Percentiles rank a stretch among this genome's conserved stretches.
These are phyloP conservation scores for Mylabris sibirica DNA, from an alignment of 2,888 invertebrate genomes.

Conservation along the genomic window DNA sequence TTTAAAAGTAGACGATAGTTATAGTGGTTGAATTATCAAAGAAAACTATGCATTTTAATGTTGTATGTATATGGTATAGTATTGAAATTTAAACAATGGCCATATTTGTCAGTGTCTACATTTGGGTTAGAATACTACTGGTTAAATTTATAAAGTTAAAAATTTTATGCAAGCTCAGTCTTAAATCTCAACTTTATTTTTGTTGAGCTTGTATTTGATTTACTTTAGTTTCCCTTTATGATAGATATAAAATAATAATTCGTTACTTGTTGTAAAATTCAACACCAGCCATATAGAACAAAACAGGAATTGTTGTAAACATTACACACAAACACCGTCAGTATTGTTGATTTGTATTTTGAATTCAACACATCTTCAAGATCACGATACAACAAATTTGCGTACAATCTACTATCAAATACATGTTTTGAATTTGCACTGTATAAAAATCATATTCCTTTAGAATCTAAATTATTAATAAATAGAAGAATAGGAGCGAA, in stretches of 20 bases:
- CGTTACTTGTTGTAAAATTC: constrained; percentile 1
- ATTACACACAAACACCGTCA: constrained; percentile 22
- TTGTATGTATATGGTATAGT: no score
- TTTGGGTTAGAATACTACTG: no score
- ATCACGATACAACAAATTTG: constrained; percentile 26
- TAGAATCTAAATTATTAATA: constrained; percentile 22
- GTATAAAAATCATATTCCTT: constrained; percentile 1
- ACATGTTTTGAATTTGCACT: neutral
- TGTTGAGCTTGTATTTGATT: neutral
- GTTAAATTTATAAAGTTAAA: constrained; percentile 18
- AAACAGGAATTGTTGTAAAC: constrained; percentile 20
- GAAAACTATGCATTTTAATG: no score
- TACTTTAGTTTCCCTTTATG: neutral
- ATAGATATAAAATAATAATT: neutral
- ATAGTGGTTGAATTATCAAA: no score
- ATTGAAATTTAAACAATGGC: constrained; percentile 20
- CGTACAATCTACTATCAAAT: constrained; percentile 21
- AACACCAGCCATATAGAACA: constrained; percentile 17
- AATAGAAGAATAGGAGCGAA: constrained; percentile 13
- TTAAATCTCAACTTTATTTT: neutral
- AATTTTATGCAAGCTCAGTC: no score
- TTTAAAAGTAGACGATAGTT: no score
- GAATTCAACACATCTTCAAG: constrained; percentile 25
- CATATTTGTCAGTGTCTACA: constrained; percentile 22
- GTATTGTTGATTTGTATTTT: constrained; percentile 31